These are phyloP conservation scores for Rynchops niger DNA, from an alignment of 2,113 vertebrate species.

Conservation along the genomic window DNA sequence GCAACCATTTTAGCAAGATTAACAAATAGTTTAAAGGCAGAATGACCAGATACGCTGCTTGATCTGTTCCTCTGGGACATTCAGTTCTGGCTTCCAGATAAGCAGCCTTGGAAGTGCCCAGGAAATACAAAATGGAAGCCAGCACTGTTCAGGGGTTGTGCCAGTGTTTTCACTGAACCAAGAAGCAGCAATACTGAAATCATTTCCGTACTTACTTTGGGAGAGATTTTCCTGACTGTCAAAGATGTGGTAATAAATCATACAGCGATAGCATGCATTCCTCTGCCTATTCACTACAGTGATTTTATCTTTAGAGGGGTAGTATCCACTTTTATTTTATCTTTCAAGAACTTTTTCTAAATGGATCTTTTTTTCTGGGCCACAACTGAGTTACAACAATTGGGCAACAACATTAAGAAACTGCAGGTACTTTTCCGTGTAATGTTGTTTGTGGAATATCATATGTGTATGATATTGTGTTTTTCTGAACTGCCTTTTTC, in stretches of 20 bases:
- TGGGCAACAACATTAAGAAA: not conserved
- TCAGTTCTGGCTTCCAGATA: not conserved
- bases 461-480: not conserved
- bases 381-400: not conserved
- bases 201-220: not conserved
- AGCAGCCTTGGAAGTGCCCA: not conserved
- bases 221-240: constrained; percentile 1
- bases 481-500: not conserved
- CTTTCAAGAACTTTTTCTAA: not conserved
- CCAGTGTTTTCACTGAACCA: constrained; percentile 19
- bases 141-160: not conserved
- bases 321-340: not conserved
- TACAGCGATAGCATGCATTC: not conserved
- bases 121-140: constrained; percentile 10
- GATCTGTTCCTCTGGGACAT: not conserved
- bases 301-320: not conserved
- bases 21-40: not conserved
- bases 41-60: not conserved
- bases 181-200: not conserved
- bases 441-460: not conserved
- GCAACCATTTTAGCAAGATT: not conserved
- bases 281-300: not conserved
- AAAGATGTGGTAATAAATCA: not conserved
- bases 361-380: not conserved
- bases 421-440: not conserved